Evolutionary conservation across 1,140 invertebrate genomes (phyloP), one percentile per base, ranked within the genome.

Genomic region (Polypedilum vanderplanki): DNA sequence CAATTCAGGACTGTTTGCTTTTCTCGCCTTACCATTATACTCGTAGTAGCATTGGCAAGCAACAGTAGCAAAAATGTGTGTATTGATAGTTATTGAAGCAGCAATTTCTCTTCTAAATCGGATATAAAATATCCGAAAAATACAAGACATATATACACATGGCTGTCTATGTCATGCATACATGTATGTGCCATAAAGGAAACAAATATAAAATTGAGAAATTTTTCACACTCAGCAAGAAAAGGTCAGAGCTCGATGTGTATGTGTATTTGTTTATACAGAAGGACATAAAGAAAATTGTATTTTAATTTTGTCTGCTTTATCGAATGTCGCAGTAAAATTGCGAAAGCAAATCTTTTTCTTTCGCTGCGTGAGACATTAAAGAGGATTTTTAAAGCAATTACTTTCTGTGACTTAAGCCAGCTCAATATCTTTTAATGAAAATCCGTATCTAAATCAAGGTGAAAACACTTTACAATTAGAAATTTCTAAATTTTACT

Each of bases 151-250:
- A 57, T 15, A 57, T 15, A 57, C 15, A 33, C 24, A 33, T n/a
- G n/a, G n/a, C 24, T 33, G 24, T 33, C 24, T 3, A 3, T 33
- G 24, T 1, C 24, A 33, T 33, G 24, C 24, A 33, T 33, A 33
- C n/a, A n/a, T n/a, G n/a, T n/a, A n/a, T n/a, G n/a, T n/a, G n/a
- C n/a, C n/a, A n/a, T n/a, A n/a, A n/a, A n/a, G n/a, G 5, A 33
- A 33, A 33, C 5, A 33, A 33, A 33, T 33, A 33, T 33, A 33
- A 33, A 33, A 33, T 33, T 33, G n/a, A 57, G n/a, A 15, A 57
- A 57, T 15, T 57, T 57, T 57, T 57, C 10, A n/a, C 46, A 57
- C 46, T 57, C 46, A 57, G 46, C 46, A 57, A 57, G n/a, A 57
- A 57, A 57, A 57, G 46, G 46, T 57, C 46, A 57, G 15, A 57